Percentiles rank a stretch among this genome's conserved stretches.
phyloP scores from a whole-genome alignment of 2,113 vertebrate species.

The Cottus gobio region DNA sequence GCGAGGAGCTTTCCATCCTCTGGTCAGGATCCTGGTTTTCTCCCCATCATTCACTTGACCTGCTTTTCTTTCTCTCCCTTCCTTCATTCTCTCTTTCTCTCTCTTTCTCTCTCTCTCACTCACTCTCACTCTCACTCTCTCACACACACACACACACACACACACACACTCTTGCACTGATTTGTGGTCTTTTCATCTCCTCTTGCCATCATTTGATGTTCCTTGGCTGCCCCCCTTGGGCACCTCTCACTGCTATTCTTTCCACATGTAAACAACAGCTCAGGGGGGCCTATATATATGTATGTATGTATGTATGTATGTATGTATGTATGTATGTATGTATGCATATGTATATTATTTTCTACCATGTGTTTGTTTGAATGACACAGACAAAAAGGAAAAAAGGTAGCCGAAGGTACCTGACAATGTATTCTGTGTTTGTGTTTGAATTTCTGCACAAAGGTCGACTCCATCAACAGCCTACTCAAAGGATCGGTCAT shows the following conservation, averaged over 20 bases:
- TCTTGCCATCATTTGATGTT: constrained; percentile 28
- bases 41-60: constrained; percentile 43
- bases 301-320: constrained; percentile 7
- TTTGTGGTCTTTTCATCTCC: constrained; percentile 19
- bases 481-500: constrained; percentile 94
- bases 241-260: constrained; percentile 31
- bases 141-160: constrained; percentile 1
- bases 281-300: constrained; percentile 4
- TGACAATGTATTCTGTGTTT: background rate
- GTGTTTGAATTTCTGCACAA: constrained; percentile 7
- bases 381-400: constrained; percentile 7
- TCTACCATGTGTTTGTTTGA: constrained; percentile 38
- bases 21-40: constrained; percentile 39
- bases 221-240: constrained; percentile 46
- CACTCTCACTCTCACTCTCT: background rate
- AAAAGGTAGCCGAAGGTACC: background rate
- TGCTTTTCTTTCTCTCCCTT: constrained; percentile 22
- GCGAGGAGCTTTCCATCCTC: constrained; percentile 43
- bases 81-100: background rate
- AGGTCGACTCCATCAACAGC: constrained; percentile 95
- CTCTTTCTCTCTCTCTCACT: constrained; percentile 26
- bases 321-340: constrained; percentile 12
- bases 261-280: constrained; percentile 63
- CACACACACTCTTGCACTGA: background rate
- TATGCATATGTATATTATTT: constrained; percentile 1